These are phyloP conservation scores for Arizona elegans DNA, from an alignment of 2,113 vertebrate species.

Conservation along the genomic window DNA sequence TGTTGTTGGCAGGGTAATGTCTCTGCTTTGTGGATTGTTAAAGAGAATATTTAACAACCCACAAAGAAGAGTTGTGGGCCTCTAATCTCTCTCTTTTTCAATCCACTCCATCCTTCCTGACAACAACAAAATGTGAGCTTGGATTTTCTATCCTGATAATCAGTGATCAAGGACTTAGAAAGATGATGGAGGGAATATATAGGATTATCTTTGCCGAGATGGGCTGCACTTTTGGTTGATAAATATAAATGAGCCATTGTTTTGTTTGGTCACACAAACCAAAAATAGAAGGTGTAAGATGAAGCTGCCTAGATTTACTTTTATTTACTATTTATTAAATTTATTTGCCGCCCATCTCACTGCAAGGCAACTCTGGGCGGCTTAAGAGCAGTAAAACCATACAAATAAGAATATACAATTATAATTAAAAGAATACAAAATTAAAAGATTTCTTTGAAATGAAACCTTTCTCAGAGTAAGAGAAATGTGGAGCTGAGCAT, in stretches of 20 bases:
- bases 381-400: background rate
- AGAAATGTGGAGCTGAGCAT: background rate
- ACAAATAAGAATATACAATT: background rate
- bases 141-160: background rate
- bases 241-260: background rate
- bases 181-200: background rate
- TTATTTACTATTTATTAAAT: background rate
- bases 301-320: background rate
- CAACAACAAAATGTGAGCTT: background rate
- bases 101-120: too few relatives aligned
- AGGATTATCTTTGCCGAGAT: background rate
- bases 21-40: too few relatives aligned
- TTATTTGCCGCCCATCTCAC: background rate
- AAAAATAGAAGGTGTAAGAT: background rate
- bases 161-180: background rate
- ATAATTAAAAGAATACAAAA: background rate
- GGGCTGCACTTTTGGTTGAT: background rate
- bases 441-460: background rate
- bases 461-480: background rate
- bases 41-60: background rate
- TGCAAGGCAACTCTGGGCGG: background rate
- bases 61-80: background rate
- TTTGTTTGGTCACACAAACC: background rate
- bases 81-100: background rate
- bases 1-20: too few relatives aligned